These are phyloP conservation scores for human DNA, from an alignment of 2,113 vertebrate genomes.

Conservation along the genomic window DNA sequence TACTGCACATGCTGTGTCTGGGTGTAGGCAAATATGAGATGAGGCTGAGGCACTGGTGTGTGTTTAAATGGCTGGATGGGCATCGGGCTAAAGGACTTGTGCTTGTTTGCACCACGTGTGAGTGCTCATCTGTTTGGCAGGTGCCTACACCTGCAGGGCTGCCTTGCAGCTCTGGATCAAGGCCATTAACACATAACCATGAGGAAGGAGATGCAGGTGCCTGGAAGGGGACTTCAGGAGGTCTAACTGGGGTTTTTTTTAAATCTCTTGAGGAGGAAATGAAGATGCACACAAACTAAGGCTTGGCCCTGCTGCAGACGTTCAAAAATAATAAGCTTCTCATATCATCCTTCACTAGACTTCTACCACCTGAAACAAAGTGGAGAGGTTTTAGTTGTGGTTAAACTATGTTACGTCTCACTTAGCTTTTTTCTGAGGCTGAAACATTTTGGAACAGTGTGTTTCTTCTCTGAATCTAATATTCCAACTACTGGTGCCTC, in stretches of 20 bases:
- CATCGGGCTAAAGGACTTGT: neutral
- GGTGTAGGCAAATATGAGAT: neutral
- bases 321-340: conserved; percentile 26
- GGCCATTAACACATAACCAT: neutral
- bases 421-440: conserved; percentile 15
- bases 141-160: conserved; percentile 33
- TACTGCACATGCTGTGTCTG: neutral
- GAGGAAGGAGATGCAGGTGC: conserved; percentile 37
- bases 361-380: conserved; percentile 12
- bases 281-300: conserved; percentile 29
- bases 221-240: neutral
- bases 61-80: conserved; percentile 38
- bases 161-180: neutral
- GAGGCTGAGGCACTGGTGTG: neutral
- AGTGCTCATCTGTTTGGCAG: neutral
- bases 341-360: neutral
- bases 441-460: neutral
- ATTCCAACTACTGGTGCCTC: neutral
- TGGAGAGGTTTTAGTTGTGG: conserved; percentile 17
- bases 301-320: neutral
- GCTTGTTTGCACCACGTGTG: neutral
- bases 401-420: conserved; percentile 7
- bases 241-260: neutral
- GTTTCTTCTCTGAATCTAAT: neutral
- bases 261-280: conserved; percentile 66